Base-by-base conservation (phyloP, 2,113 vertebrate genomes). In the Chionomys nivalis region DNA sequence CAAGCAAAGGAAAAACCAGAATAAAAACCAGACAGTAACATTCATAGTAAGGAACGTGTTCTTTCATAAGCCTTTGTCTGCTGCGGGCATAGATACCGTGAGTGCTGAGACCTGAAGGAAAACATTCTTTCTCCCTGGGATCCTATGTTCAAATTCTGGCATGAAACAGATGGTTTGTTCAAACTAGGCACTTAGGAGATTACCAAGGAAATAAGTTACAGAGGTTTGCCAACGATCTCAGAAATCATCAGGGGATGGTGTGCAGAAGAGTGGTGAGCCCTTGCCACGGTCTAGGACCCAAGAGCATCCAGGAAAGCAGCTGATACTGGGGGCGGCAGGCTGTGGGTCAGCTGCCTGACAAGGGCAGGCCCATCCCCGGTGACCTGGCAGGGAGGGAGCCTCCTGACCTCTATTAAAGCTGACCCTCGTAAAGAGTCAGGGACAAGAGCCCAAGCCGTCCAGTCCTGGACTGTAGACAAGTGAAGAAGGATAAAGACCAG, bases 131-230 rank as follows among this genome's bases (percentile, higher is more conserved):
- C 49, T 78, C 89, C 44, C 13, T 91, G 24, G 72, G 58, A 47
- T 87, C 76, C 52, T 77, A 87, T 85, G n/a, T 92, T 31, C 77
- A 88, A 77, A 81, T 44, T n/a, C 79, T 85, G 17, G 75, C 31
- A 94, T 33, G 16, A 96, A 96, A 90, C 12, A 93, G 33, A 91
- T 42, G 55, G 39, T 33, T 75, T 77, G 55, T 39, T 33, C 90
- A 89, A 92, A 83, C 24, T 75, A 87, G 61, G 42, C n/a, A 44
- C 61, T 93, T 44, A 49, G 24, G 47, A 83, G 4, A 90, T 90
- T 82, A 93, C 82, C 82, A 44, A 78, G 90, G 81, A 93, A 90
- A 94, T 44, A 65, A 77, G 52, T 87, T 36, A 73, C 26, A 39
- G 85, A 96, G 63, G 52, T 87, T 92, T 92, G n/a, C 16, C 28